Evolutionary conservation across 2,113 vertebrate species (phyloP).

Genomic region (Muntiacus reevesi): DNA sequence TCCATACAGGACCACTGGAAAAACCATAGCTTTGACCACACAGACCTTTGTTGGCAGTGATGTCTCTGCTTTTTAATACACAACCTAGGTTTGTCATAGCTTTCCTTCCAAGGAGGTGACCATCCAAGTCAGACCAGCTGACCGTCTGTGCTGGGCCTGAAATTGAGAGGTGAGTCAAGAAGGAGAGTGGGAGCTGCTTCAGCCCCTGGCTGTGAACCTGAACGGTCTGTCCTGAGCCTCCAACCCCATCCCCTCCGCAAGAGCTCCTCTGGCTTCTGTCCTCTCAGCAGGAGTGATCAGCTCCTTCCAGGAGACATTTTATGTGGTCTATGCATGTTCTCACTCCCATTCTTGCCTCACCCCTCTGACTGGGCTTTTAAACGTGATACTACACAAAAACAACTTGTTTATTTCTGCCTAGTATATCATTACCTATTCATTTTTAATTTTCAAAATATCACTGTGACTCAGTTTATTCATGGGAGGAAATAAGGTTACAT

Average conservation of each 20-base stretch:
- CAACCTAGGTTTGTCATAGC: background rate
- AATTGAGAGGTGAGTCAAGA: too few relatives aligned
- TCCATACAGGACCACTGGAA: background rate
- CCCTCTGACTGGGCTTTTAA: fast-evolving
- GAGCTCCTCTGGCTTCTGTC: background rate
- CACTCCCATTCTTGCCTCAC: fast-evolving
- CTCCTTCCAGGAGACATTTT: background rate
- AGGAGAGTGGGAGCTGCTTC: background rate
- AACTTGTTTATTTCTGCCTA: background rate
- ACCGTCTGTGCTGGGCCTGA: background rate
- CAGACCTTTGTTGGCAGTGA: background rate
- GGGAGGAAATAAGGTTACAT: background rate
- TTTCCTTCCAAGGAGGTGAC: background rate
- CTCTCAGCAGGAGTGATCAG: background rate
- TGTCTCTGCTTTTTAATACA: background rate
- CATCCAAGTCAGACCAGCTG: background rate
- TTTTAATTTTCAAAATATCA: background rate
- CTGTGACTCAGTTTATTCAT: background rate
- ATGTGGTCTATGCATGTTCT: fast-evolving
- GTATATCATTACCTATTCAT: background rate
- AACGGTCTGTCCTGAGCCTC: background rate
- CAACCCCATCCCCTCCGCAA: fast-evolving
- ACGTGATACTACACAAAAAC: fast-evolving
- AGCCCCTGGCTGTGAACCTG: fast-evolving
- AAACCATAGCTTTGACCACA: background rate